Evolutionary conservation across 1,140 invertebrate species (phyloP).

Genomic region (Pristionchus pacificus): DNA sequence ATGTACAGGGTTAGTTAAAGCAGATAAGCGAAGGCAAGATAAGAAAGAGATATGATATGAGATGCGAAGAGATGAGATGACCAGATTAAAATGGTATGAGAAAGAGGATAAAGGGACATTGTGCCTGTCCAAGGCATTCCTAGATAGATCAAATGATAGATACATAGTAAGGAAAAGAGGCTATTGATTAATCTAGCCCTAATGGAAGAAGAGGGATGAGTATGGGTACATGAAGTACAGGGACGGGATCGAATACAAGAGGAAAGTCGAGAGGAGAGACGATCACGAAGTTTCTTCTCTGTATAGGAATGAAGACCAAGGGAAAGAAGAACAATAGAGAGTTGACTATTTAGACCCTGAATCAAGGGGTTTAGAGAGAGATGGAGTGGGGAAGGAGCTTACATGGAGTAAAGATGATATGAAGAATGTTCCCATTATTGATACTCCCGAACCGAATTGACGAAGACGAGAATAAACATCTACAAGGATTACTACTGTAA

Average conservation of each 20-base stretch:
- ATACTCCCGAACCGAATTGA: background rate
- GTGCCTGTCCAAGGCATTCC: background rate
- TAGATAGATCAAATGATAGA: background rate
- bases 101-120: background rate
- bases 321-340: background rate
- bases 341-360: slow-evolving; percentile 2
- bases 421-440: background rate
- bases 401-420: background rate
- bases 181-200: background rate
- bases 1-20: background rate
- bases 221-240: background rate
- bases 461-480: background rate
- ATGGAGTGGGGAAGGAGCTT: background rate
- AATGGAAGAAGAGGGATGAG: background rate
- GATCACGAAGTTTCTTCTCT: background rate
- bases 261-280: background rate
- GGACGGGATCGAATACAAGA: background rate
- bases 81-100: background rate
- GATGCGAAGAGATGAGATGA: background rate
- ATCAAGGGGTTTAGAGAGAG: background rate
- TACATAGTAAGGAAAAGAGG: background rate
- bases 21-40: background rate
- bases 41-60: background rate
- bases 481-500: background rate
- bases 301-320: background rate